Base-by-base conservation (phyloP, 2,797 vertebrate genomes). In the Podarcis lilfordi region DNA sequence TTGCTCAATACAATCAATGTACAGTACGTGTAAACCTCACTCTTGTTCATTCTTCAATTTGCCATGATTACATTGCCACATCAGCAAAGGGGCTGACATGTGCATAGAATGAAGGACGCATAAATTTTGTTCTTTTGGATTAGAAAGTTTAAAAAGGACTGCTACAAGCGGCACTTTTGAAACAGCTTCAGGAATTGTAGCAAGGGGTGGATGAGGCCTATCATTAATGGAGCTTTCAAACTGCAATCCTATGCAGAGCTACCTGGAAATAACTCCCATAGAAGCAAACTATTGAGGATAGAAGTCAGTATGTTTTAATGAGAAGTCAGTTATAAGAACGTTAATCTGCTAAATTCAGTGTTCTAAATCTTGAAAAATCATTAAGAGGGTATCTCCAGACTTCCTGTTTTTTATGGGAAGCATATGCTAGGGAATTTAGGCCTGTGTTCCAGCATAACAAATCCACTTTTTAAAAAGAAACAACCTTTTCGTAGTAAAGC, bases 81-180 rank as follows among this genome's bases (percentile, higher is more conserved):
- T 37, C 79, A 37, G 55, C 32, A 61, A 37, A 37, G 19, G 21
- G 10, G 21, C 32, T 64, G 35, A 64, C 1, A 23, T 78, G 25
- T 21, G 76, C 6, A 68, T 43, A 40, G 25, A 27, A 43, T 68
- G 11, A 37, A 68, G 13, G 37, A 27, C 10, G 76, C 8, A 61
- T 32, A 10, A 19, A 8, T 55, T 17, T 50, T 15, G 27, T 72
- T 8, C 11, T 32, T 21, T 55, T 23, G 55, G n/a, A 19, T 15
- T 32, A 43, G 2, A 6, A 40, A 29, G 4, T 43, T 68, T 9
- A 43, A 68, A 71, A 37, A 64, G 29, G 7, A 27, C 9, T 15
- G 91, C 90, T 92, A 89, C 76, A 94, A 61, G 87, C 92, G 90
- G 86, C 87, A 93, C 87, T 87, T 91, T 89, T 90, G 80, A 86